Evolutionary conservation across 2,797 vertebrate genomes (phyloP).

Genomic region (Peromyscus aztecus): DNA sequence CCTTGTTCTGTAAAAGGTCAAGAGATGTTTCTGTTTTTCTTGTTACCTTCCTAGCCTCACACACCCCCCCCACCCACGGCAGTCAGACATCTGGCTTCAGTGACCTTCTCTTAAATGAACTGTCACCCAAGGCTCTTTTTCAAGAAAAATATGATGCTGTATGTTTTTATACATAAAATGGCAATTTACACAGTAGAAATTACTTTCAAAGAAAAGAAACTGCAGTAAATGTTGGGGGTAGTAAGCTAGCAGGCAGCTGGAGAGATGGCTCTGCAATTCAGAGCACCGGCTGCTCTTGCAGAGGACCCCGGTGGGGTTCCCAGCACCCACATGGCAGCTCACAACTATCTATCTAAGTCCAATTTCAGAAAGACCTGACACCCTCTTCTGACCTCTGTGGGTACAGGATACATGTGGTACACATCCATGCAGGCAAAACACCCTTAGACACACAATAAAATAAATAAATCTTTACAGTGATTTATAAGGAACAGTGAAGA

Average conservation of each 20-base stretch:
- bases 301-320: not conserved
- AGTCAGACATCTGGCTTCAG: not conserved
- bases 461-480: not conserved
- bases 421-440: not conserved
- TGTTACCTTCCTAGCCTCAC: not conserved
- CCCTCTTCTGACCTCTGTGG: not conserved
- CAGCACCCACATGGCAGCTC: not conserved
- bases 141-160: constrained; percentile 29
- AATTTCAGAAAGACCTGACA: not conserved
- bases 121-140: not conserved
- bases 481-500: constrained; percentile 6
- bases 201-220: constrained; percentile 34
- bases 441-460: not conserved
- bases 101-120: constrained; percentile 12
- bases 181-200: not conserved
- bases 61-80: not conserved
- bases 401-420: not conserved
- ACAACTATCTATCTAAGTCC: not conserved
- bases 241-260: not conserved
- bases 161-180: constrained; percentile 30
- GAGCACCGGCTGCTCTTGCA: not conserved
- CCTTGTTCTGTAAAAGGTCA: not conserved
- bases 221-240: not conserved
- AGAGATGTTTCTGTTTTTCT: not conserved
- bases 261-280: not conserved